These are phyloP conservation scores for Lagria hirta DNA, from an alignment of 2,888 invertebrate genomes.

Conservation along the genomic window DNA sequence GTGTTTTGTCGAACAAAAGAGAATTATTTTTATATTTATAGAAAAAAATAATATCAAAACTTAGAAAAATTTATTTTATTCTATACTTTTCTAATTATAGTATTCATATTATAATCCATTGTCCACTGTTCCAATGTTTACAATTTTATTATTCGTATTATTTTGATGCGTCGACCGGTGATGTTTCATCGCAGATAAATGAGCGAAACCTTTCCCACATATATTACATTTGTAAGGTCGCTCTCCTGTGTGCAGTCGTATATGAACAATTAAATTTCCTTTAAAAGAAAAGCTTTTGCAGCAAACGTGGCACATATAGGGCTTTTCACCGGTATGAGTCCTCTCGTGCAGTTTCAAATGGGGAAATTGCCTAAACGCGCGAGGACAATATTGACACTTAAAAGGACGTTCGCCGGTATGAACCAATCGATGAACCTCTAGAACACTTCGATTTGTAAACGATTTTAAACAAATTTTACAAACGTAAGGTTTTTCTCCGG, in stretches of 20 bases:
- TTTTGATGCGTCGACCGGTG: slow-evolving; percentile 29
- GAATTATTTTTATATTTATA: too few species aligned
- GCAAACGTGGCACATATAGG: slow-evolving; percentile 33
- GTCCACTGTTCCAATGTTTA: too few species aligned
- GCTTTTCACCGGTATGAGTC: slow-evolving; percentile 44
- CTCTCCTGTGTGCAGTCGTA: slow-evolving; percentile 52
- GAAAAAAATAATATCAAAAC: too few species aligned
- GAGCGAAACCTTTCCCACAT: slow-evolving; percentile 48
- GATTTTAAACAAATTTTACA: slow-evolving; percentile 44
- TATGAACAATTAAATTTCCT: slow-evolving; percentile 52
- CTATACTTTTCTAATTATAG: too few species aligned
- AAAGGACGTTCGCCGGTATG: slow-evolving; percentile 48
- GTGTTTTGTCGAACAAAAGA: too few species aligned
- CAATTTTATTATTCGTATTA: background rate
- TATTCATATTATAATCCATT: too few species aligned
- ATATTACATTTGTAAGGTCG: slow-evolving; percentile 52
- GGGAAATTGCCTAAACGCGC: slow-evolving; percentile 42
- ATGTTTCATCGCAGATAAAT: slow-evolving; percentile 33
- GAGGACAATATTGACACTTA: slow-evolving; percentile 51
- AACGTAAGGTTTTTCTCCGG: slow-evolving; percentile 43
- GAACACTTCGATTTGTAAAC: slow-evolving; percentile 42
- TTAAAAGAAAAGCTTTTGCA: slow-evolving; percentile 49
- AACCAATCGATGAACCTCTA: slow-evolving; percentile 43
- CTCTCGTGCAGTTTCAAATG: slow-evolving; percentile 43
- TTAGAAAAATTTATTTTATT: too few species aligned